Conservation (phyloP, 2,888 invertebrate genomes). For the Chrysomela aeneicollis region DNA sequence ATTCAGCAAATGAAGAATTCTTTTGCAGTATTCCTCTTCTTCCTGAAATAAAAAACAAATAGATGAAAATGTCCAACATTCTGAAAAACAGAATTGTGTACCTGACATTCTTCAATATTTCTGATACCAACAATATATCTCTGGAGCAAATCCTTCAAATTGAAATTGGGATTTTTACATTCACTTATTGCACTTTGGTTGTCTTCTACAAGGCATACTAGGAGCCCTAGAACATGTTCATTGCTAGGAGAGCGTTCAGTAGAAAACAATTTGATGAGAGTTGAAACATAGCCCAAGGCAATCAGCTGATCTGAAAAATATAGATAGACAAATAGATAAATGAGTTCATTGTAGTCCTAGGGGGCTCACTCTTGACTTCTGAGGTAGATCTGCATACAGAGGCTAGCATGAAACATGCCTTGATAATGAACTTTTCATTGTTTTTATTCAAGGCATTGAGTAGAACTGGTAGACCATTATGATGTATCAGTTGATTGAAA, state of each 20-base stretch:
- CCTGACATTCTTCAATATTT: conserved; percentile 61
- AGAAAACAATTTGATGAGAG: conserved; percentile 48
- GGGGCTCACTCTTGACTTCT: conserved; percentile 65
- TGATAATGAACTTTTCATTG: conserved; percentile 70
- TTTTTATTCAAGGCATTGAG: conserved; percentile 67
- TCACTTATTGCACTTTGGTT: conserved; percentile 59
- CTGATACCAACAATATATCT: conserved; percentile 56
- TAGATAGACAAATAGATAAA: no score
- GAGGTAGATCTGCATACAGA: conserved; percentile 66
- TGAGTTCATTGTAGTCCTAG: no score
- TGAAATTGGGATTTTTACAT: conserved; percentile 60
- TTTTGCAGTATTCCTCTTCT: conserved; percentile 45
- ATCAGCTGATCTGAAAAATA: conserved; percentile 49
- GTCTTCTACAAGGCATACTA: conserved; percentile 61
- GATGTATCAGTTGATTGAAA: conserved; percentile 67
- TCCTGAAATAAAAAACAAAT: conserved; percentile 41
- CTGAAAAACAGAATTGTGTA: conserved; percentile 40
- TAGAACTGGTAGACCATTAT: conserved; percentile 70
- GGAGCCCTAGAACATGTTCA: conserved; percentile 64
- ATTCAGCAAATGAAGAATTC: conserved; percentile 41
- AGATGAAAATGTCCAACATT: not conserved
- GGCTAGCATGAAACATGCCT: conserved; percentile 76
- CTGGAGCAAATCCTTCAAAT: conserved; percentile 58
- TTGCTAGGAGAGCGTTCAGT: conserved; percentile 55
- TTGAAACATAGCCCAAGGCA: conserved; percentile 52